phyloP scores from a whole-genome alignment of 2,113 vertebrate species.

The Tyrannus savana region DNA sequence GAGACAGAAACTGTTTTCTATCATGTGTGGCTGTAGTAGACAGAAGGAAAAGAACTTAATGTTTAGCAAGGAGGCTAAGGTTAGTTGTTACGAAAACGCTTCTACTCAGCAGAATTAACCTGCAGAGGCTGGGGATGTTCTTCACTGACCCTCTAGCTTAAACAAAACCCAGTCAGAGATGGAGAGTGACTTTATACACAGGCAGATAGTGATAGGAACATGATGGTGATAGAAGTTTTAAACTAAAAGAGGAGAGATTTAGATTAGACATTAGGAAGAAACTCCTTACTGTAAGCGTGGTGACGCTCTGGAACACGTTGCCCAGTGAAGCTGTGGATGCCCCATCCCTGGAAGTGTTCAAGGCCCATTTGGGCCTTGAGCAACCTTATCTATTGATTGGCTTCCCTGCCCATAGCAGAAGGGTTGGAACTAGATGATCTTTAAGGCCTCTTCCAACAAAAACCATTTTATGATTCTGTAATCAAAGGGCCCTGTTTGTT shows the following conservation, averaged over 20 bases:
- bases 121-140: neutral
- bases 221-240: neutral
- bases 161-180: neutral
- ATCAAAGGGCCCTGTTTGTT: neutral
- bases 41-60: neutral
- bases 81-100: neutral
- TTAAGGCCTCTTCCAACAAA: neutral
- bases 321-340: neutral
- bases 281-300: neutral
- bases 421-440: neutral
- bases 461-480: neutral
- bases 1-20: neutral
- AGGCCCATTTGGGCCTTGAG: neutral
- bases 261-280: neutral
- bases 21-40: neutral
- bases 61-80: neutral
- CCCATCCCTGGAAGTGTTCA: neutral
- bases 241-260: neutral
- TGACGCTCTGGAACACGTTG: neutral
- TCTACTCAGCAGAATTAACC: neutral
- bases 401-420: neutral
- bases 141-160: neutral
- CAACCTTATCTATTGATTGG: neutral
- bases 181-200: neutral
- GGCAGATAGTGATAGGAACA: neutral